phyloP scores from a whole-genome alignment of 2,797 vertebrate species.

The Danio aesculapii region DNA sequence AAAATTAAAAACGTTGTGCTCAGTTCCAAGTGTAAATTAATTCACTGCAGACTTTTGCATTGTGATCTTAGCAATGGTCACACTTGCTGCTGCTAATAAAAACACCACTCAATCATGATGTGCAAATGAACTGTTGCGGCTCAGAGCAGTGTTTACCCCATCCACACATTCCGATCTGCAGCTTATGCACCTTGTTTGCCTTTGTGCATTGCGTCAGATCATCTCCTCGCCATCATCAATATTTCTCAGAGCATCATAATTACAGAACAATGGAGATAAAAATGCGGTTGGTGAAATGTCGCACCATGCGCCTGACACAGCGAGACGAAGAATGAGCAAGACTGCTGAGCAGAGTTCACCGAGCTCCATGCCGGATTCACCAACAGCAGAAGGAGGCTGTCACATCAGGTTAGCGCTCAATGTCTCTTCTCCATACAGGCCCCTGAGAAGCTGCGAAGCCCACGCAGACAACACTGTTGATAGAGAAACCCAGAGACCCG shows the following conservation, averaged over 20 bases:
- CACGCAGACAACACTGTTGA: conserved; percentile 9
- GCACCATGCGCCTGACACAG: conserved; percentile 46
- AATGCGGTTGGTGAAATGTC: conserved; percentile 14
- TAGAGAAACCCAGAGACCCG: conserved; percentile 21
- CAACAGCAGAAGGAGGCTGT: conserved; percentile 69
- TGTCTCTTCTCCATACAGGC: conserved; percentile 46
- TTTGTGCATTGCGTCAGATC: conserved; percentile 25
- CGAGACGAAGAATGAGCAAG: conserved; percentile 30
- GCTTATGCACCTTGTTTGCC: conserved; percentile 35
- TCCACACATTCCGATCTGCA: conserved; percentile 13
- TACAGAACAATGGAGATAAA: conserved; percentile 21
- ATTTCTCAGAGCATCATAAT: conserved; percentile 34
- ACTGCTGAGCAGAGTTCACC: conserved; percentile 54
- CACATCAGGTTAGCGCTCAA: conserved; percentile 69
- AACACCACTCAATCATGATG: neutral
- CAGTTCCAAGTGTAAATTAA: neutral
- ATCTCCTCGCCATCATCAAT: conserved; percentile 22
- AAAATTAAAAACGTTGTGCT: neutral
- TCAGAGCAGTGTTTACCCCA: conserved; percentile 27
- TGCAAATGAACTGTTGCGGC: conserved; percentile 17
- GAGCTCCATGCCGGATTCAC: conserved; percentile 59
- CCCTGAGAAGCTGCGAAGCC: conserved; percentile 26
- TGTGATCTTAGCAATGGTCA: neutral
- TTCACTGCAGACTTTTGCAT: neutral
- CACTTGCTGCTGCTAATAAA: conserved; percentile 1